Conservation (phyloP, 30 jellyfish, hydroid and myxozoan genomes). For the Nemopilema nomurai region DNA sequence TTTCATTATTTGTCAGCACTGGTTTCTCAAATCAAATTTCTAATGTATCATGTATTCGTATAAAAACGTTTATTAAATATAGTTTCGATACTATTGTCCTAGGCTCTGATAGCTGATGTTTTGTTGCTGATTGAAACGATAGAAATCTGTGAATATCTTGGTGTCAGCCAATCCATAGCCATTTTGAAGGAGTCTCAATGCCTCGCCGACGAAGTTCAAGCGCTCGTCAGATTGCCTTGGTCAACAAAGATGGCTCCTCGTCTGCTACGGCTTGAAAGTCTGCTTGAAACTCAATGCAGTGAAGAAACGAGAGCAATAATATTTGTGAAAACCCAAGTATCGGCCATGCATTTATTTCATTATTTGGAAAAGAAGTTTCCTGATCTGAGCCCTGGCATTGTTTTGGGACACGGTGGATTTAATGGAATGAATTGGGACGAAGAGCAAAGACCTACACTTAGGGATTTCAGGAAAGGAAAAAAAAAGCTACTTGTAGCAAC, state of each 20-base stretch:
- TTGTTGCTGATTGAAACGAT: slow-evolving; percentile 51
- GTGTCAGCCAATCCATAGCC: slow-evolving; percentile 55
- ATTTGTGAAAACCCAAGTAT: slow-evolving; percentile 59
- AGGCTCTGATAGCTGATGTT: slow-evolving; percentile 9
- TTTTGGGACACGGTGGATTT: slow-evolving; percentile 85
- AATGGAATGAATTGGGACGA: slow-evolving; percentile 91
- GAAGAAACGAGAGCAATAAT: slow-evolving; percentile 47
- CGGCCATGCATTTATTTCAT: slow-evolving; percentile 24
- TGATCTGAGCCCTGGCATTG: slow-evolving; percentile 39
- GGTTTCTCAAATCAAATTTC: too few species aligned
- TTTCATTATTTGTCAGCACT: too few species aligned
- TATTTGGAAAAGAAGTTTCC: slow-evolving; percentile 40
- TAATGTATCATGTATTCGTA: too few species aligned
- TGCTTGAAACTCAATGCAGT: slow-evolving; percentile 12
- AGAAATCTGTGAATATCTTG: slow-evolving; percentile 64
- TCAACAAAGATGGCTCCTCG: slow-evolving; percentile 24
- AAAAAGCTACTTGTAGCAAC: slow-evolving; percentile 71
- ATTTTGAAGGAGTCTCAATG: slow-evolving; percentile 7
- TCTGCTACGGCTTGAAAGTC: slow-evolving; percentile 16
- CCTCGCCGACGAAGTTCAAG: not conserved
- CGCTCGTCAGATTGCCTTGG: too few species aligned
- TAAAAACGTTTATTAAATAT: too few species aligned
- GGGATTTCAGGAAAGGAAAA: slow-evolving; percentile 59
- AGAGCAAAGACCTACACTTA: slow-evolving; percentile 54
- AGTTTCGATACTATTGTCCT: not conserved